A percentile compares a stretch with the other conserved stretches of the same genome.
Conservation (phyloP, 1,140 invertebrate genomes). For the Delia radicum region DNA sequence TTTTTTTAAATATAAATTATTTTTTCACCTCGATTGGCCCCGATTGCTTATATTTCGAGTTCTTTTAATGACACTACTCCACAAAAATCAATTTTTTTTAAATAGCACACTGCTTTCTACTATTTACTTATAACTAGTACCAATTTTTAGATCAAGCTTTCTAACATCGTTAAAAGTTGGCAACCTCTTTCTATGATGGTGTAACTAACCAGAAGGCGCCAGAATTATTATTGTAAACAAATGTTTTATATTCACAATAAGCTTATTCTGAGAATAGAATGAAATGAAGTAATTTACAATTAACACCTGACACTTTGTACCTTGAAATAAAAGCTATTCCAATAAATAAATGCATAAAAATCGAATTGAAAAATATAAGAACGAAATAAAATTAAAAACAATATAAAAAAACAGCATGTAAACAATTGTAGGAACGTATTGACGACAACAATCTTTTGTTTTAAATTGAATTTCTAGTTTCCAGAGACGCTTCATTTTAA, state of each 20-base stretch:
- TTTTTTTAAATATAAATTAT: too few species aligned
- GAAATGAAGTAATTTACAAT: conserved; percentile 3
- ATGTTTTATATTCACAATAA: not conserved
- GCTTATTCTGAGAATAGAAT: not conserved
- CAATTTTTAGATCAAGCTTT: too few species aligned
- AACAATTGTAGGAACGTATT: too few species aligned
- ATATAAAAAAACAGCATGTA: not conserved
- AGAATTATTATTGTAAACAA: not conserved
- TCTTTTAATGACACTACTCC: too few species aligned
- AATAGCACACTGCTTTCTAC: too few species aligned
- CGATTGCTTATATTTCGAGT: too few species aligned
- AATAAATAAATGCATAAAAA: not conserved
- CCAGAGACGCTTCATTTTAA: not conserved
- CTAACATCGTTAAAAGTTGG: too few species aligned
- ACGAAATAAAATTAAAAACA: not conserved
- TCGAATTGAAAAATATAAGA: not conserved
- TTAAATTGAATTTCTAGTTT: not conserved
- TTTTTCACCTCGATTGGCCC: too few species aligned
- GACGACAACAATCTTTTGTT: not conserved
- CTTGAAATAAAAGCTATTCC: conserved; percentile 4
- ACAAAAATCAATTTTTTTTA: too few species aligned
- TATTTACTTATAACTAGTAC: too few species aligned
- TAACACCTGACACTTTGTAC: conserved; percentile 12
- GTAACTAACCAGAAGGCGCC: not conserved
- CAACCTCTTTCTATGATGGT: too few species aligned